Base-by-base conservation (phyloP, 2,113 vertebrate genomes). In the Tenebrosternarchus preto region DNA sequence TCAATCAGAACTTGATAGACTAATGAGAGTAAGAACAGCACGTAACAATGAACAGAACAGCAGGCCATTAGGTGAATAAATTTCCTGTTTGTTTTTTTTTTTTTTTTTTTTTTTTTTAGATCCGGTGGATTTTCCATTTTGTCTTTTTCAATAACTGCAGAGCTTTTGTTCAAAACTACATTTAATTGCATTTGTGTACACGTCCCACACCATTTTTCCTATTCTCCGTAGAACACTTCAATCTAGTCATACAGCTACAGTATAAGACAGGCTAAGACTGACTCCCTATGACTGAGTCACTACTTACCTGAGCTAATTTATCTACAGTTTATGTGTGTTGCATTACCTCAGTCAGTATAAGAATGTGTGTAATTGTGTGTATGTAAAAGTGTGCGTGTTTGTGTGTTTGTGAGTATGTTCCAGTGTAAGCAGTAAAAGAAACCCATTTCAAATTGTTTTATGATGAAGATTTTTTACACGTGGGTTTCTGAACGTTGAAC, bases 301-400 rank as follows among this genome's bases (percentile, higher is more conserved):
- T 84, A 67, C 86, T 83, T 85, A 83, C 86, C 84, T 85, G 86
- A 85, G 84, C 72, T 75, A 71, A 77, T 83, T 78, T 55, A 72
- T 79, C 64, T 72, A 71, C 72, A 71, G 71, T 75, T 83, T 75
- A 80, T 75, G 22, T 83, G 55, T 74, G 71, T 73, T 80, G 46
- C 50, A 75, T 77, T 61, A 73, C 61, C 72, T 80, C 55, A 81
- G 60, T 11, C 36, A 63, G 53, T 60, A 74, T 66, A 29, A 73
- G 19, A 73, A 76, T 73, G 25, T 72, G 67, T 77, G 43, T 50
- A 50, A 56, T 79, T 61, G 46, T 22, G 39, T 57, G 55, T 33
- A 22, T 72, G 67, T 25, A 63, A 64, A 61, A 71, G 46, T 43
- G 64, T 78, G 46, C 33, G 73, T 22, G 43, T 25, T 56, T 72